phyloP scores from a whole-genome alignment of 2,797 vertebrate species.

The Argyrosomus regius region DNA sequence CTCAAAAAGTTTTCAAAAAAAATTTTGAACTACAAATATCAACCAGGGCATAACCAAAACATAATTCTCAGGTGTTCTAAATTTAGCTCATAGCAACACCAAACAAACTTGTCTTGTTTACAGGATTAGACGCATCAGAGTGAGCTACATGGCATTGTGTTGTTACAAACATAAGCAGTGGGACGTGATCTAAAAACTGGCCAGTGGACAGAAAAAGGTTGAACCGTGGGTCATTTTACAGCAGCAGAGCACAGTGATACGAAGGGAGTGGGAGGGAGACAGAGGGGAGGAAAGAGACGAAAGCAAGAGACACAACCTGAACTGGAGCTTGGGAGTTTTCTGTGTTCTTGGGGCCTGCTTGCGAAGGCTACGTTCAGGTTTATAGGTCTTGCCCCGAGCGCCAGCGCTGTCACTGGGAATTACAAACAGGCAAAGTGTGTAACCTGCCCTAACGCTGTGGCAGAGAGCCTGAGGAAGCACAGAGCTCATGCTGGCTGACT shows the following conservation, averaged over 20 bases:
- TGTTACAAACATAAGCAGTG: conserved; percentile 48
- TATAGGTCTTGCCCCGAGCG: conserved; percentile 73
- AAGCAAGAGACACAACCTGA: conserved; percentile 41
- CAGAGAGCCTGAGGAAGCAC: conserved; percentile 55
- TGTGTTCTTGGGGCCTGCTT: conserved; percentile 64
- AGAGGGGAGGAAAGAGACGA: conserved; percentile 5
- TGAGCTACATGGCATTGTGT: conserved; percentile 30
- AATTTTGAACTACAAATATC: not conserved
- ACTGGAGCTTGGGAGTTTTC: conserved; percentile 53
- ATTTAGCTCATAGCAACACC: not conserved
- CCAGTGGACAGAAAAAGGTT: conserved; percentile 48
- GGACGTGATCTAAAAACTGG: conserved; percentile 54
- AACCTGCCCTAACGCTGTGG: conserved; percentile 70
- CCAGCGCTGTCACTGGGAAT: conserved; percentile 78
- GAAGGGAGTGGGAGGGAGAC: not conserved
- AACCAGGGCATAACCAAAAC: not conserved
- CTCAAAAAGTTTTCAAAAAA: not conserved
- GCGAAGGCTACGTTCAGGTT: conserved; percentile 68
- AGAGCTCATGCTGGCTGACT: conserved; percentile 42
- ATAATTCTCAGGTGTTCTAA: conserved; percentile 1
- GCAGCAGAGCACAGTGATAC: not conserved
- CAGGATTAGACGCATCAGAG: not conserved
- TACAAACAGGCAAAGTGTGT: conserved; percentile 74
- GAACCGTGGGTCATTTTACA: conserved; percentile 49
- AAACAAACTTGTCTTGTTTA: conserved; percentile 13